Percentiles rank a stretch among this genome's conserved stretches.
Conservation (phyloP, 2,113 vertebrate species). For the Limanda limanda region DNA sequence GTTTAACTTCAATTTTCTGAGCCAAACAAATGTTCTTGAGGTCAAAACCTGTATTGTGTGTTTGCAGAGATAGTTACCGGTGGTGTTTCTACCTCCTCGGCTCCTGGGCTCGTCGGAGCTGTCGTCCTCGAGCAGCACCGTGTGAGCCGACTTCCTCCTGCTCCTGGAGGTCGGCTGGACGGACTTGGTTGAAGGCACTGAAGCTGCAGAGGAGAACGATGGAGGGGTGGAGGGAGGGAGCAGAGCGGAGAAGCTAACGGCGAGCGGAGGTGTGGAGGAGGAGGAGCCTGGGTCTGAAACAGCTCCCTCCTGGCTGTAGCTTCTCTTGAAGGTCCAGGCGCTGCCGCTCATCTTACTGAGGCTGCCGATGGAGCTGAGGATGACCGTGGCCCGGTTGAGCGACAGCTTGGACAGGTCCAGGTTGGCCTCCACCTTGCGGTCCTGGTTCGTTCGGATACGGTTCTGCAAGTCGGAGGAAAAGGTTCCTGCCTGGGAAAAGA, state of each 20-base stretch:
- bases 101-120: slow-evolving; percentile 76
- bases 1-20: too few species aligned
- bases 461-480: slow-evolving; percentile 82
- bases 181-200: slow-evolving; percentile 31
- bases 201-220: neutral
- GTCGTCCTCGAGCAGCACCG: slow-evolving; percentile 89
- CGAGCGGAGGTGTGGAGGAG: slow-evolving; percentile 51
- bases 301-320: slow-evolving; percentile 64
- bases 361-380: slow-evolving; percentile 93
- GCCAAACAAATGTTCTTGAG: too few species aligned
- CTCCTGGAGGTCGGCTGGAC: slow-evolving; percentile 80
- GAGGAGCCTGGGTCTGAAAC: slow-evolving; percentile 60
- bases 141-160: slow-evolving; percentile 87
- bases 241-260: slow-evolving; percentile 45
- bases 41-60: too few species aligned
- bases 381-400: slow-evolving; percentile 86
- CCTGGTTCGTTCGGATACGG: slow-evolving; percentile 76
- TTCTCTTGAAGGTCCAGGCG: slow-evolving; percentile 84
- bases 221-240: slow-evolving; percentile 75
- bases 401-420: slow-evolving; percentile 80
- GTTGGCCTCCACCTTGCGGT: slow-evolving; percentile 70
- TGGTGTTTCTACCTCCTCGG: slow-evolving; percentile 41
- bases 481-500: slow-evolving; percentile 69
- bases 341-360: slow-evolving; percentile 89
- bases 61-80: too few species aligned